Evolutionary conservation across 2,888 invertebrate species (phyloP).

Genomic region (Microctonus hyperodae): DNA sequence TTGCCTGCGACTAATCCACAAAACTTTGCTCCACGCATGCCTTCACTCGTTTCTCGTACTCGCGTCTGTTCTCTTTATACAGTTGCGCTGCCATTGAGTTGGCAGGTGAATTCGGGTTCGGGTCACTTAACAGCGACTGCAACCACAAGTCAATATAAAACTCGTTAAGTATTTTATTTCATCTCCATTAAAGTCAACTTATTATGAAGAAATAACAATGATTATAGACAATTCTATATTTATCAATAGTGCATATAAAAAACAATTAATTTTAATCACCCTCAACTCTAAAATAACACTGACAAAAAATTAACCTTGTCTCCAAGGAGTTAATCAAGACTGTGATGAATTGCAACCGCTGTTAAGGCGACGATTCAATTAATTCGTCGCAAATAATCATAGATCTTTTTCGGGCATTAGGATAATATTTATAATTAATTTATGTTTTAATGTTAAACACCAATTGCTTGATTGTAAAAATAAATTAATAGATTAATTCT

Average conservation of each 20-base stretch:
- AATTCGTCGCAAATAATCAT: conserved; percentile 14
- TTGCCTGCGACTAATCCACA: conserved; percentile 77
- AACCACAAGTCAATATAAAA: conserved; percentile 62
- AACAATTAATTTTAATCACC: conserved; percentile 1
- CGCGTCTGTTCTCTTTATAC: conserved; percentile 98
- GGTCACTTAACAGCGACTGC: conserved; percentile 98
- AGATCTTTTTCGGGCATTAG: conserved; percentile 5
- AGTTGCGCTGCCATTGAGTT: conserved; percentile 99
- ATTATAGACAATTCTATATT: not conserved
- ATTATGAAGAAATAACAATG: conserved; percentile 20
- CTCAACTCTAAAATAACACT: conserved; percentile 12
- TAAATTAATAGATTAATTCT: not conserved
- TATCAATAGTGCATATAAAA: conserved; percentile 5
- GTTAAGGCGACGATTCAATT: conserved; percentile 51
- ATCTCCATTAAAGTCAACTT: conserved; percentile 18
- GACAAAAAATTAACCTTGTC: conserved; percentile 4
- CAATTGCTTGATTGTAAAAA: not conserved
- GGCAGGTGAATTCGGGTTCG: conserved; percentile 99
- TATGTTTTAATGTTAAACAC: not conserved
- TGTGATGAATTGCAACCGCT: conserved; percentile 62
- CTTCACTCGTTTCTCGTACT: conserved; percentile 99
- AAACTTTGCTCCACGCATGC: conserved; percentile 99
- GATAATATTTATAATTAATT: not conserved
- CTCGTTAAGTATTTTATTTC: conserved; percentile 23
- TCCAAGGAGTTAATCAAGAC: conserved; percentile 44